Evolutionary conservation across 1,140 invertebrate species (phyloP).

Genomic region (Philopotamus ludificatus): DNA sequence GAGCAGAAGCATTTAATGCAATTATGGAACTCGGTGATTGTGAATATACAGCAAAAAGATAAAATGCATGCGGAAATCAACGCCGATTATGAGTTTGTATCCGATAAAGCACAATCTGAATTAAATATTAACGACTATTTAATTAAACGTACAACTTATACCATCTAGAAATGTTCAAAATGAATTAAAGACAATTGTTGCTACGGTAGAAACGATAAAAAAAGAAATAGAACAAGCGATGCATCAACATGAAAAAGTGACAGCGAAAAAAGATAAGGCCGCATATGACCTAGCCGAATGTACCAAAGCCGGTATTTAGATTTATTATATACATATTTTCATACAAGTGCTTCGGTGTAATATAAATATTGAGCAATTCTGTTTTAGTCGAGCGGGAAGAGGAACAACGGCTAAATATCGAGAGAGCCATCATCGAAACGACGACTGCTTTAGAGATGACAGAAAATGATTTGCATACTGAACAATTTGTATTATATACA

Average conservation of each 20-base stretch:
- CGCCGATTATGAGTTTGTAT: constrained; percentile 58
- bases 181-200: constrained; percentile 56
- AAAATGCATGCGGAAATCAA: constrained; percentile 62
- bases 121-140: too few relatives aligned
- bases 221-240: constrained; percentile 65
- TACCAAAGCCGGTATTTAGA: constrained; percentile 46
- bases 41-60: constrained; percentile 67
- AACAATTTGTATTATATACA: constrained; percentile 42
- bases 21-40: constrained; percentile 71
- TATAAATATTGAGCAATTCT: too few relatives aligned
- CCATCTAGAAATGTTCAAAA: constrained; percentile 56
- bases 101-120: too few relatives aligned
- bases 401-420: constrained; percentile 48
- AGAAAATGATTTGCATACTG: constrained; percentile 59
- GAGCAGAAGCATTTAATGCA: constrained; percentile 67
- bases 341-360: too few relatives aligned
- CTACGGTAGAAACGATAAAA: constrained; percentile 60
- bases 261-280: constrained; percentile 59
- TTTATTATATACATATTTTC: too few relatives aligned
- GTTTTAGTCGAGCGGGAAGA: constrained; percentile 45
- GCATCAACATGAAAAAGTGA: constrained; percentile 64
- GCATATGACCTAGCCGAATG: constrained; percentile 57
- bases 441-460: constrained; percentile 58
- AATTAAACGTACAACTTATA: too few relatives aligned
- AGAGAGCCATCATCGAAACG: constrained; percentile 57